phyloP scores from a whole-genome alignment of 1,140 invertebrate genomes.

The fruit fly (Drosophila melanogaster) region Release_6_plus_ISO1_MT NT_037436.4:17047001-17047500 shows the following conservation, averaged over 20 bases:
- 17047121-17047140: too few relatives aligned
- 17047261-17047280: background rate
- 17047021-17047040: too few relatives aligned
- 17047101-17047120: too few relatives aligned
- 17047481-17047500: conserved; percentile 96
- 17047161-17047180: background rate
- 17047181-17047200: conserved; percentile 4
- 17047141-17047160: background rate
- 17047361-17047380: conserved; percentile 98
- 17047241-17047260: conserved; percentile 49
- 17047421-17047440: conserved; percentile 96
- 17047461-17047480: conserved; percentile 96
- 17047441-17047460: conserved; percentile 96
- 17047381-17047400: conserved; percentile 96
- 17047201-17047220: conserved; percentile 25
- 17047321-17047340: conserved; percentile 7
- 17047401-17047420: conserved; percentile 97
- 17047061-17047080: too few relatives aligned
- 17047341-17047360: conserved; percentile 92
- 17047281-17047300: conserved; percentile 25
- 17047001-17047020: too few relatives aligned
- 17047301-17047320: conserved; percentile 32
- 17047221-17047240: conserved; percentile 15
- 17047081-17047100: too few relatives aligned
- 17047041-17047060: too few relatives aligned